Base-by-base conservation (phyloP, 2,113 vertebrate species). In the Phyllopteryx taeniolatus region DNA sequence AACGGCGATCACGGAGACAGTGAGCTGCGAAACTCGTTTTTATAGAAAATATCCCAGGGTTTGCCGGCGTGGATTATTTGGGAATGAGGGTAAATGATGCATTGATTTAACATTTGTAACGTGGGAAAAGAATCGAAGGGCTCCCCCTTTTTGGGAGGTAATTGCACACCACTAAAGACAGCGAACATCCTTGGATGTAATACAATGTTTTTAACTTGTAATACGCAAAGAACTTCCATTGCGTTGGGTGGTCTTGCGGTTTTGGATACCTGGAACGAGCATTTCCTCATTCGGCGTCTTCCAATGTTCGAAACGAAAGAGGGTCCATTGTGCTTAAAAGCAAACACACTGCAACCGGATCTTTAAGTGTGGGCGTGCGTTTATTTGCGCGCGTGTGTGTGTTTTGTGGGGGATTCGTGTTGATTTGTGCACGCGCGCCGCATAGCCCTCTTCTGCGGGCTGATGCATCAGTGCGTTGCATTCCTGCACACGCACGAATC, bases 401-500 rank as follows among this genome's bases (percentile, higher is more conserved):
- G 60, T 73, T 12, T 12, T 22, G 47, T 70, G 59, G 20, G 49
- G 39, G 49, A 9, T 71, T 46, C 14, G 22, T 7, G 76, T 64
- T 47, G 33, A 57, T 60, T 43, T 68, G 67, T 54, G 79, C 68
- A 68, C 13, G 72, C 56, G 68, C 53, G 67, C 7, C 70, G 65
- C 47, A 64, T 31, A 2, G 2, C 35, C 43, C 35, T 27, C 69
- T 56, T 54, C 68, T 31, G 60, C 66, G 49, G 69, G 33, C 27
- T 46, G 22, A 27, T 64, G 73, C 47, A 57, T 74, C 72, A 11
- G 59, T 46, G 79, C n/a, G 79, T 77, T 83, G 84, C 84, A 89
- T 91, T 91, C 90, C 87, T 89, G 64, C 76, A 89, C 88, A 87
- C 56, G 77, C 73, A 79, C 68, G 76, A 74, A 71, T 69, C 53